Evolutionary conservation across 2,888 invertebrate species (phyloP), one percentile per base, ranked within the genome.

Genomic region (Erebia ligea): DNA sequence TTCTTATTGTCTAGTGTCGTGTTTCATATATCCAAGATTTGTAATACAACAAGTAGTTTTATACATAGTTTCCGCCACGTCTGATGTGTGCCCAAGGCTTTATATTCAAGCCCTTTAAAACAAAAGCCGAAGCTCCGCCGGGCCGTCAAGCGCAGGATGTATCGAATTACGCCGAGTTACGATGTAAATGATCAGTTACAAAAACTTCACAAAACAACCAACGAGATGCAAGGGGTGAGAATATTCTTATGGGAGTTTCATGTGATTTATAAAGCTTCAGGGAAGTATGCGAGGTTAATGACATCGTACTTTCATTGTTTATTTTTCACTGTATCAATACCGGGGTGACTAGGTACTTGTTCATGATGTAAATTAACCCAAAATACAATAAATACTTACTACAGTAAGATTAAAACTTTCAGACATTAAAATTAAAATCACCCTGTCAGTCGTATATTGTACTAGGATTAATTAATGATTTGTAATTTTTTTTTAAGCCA

Each of bases 221-320:
- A 77, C 76, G 71, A 74, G 72, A 71, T 68, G 64, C 73, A 81
- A 81, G 84, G 91, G 90, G 91, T 91, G 91, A 89, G 92, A 91
- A 90, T 86, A 86, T 87, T 88, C 88, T 86, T 87, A 87, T 86
- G 81, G 80, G 84, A 86, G 79, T 81, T 81, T 84, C 84, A 86
- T 85, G 82, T 86, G 89, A 89, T 86, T 91, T 91, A 84, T 92
- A 91, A 84, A 91, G 92, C 92, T 92, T 92, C 92, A 79, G 78
- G 75, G 75, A 87, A 88, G 83, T 87, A 91, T 90, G 84, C 73
- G 81, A 69, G 74, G 77, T 73, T 78, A 73, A 75, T 73, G 71
- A 76, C 76, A 73, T 69, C 75, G 66, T 72, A 68, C 57, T 74
- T 75, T 76, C 11, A 54, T 70, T 75, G 75, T 68, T 68, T 70